These are phyloP conservation scores for Enteromius radiatus DNA, from an alignment of 2,797 vertebrate genomes.

Conservation along the genomic window DNA sequence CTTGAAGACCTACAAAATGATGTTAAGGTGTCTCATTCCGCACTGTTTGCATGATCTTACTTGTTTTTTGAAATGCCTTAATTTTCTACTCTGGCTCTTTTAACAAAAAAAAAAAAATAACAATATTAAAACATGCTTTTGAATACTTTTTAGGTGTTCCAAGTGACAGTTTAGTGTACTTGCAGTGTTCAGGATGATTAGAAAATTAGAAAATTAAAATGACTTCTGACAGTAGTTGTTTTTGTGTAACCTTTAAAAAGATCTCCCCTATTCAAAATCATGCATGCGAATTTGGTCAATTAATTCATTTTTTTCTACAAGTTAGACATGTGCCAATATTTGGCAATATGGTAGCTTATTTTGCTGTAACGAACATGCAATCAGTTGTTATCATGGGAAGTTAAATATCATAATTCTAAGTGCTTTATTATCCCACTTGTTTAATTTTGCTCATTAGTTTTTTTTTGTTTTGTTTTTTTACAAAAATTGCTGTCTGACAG, in stretches of 20 bases:
- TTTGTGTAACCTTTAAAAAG: not conserved
- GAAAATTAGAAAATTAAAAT: not conserved
- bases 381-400: not conserved
- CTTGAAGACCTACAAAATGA: slow-evolving; percentile 79
- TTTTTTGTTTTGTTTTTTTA: no score
- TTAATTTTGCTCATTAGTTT: not conserved
- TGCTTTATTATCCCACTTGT: not conserved
- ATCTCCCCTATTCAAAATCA: not conserved
- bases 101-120: not conserved
- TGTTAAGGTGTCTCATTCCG: slow-evolving; percentile 78
- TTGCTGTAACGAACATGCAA: not conserved
- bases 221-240: not conserved
- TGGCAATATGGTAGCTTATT: not conserved
- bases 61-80: slow-evolving; percentile 29
- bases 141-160: not conserved
- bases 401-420: not conserved
- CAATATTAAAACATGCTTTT: not conserved
- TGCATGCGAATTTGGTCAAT: not conserved
- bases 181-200: not conserved
- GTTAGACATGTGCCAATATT: not conserved
- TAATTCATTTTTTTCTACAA: not conserved
- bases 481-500: not conserved
- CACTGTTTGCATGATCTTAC: slow-evolving; percentile 28
- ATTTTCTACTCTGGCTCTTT: not conserved
- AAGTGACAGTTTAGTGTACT: not conserved